Evolutionary conservation across 1,140 invertebrate genomes (phyloP).

Genomic region (Euura saliciscinereae): DNA sequence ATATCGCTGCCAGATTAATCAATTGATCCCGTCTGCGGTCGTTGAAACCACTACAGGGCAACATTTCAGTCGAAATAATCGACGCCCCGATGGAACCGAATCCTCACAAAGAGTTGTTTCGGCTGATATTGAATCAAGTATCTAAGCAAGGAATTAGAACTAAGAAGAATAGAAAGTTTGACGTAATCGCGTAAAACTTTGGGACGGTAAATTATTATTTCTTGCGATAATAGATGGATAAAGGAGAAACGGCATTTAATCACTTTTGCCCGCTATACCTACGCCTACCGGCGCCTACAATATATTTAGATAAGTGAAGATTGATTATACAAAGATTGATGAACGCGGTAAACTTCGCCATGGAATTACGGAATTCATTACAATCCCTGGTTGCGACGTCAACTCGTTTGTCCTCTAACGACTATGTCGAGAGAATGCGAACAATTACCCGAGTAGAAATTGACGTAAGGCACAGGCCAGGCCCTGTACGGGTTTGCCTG

Average conservation of each 20-base stretch:
- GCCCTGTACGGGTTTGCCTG: too few relatives aligned
- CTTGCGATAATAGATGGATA: not conserved
- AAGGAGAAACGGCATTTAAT: not conserved
- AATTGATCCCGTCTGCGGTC: not conserved
- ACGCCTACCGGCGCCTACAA: not conserved
- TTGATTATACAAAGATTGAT: not conserved
- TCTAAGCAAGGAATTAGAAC: too few relatives aligned
- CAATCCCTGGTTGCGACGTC: not conserved
- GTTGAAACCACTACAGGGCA: not conserved
- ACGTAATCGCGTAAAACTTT: too few relatives aligned
- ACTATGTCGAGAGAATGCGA: too few relatives aligned
- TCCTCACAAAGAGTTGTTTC: too few relatives aligned
- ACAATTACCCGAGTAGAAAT: too few relatives aligned
- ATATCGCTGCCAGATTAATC: slow-evolving; percentile 3
- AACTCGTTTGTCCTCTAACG: too few relatives aligned
- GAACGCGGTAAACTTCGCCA: not conserved
- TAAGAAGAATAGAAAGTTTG: too few relatives aligned
- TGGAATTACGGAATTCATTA: not conserved
- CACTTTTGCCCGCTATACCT: not conserved
- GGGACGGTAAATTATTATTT: not conserved
- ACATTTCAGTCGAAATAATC: not conserved
- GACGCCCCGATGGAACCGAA: not conserved
- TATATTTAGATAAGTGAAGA: not conserved
- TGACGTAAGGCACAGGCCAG: too few relatives aligned
- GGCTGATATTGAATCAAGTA: too few relatives aligned